These are phyloP conservation scores for Neoarius graeffei DNA, from an alignment of 2,113 vertebrate genomes.

Conservation along the genomic window DNA sequence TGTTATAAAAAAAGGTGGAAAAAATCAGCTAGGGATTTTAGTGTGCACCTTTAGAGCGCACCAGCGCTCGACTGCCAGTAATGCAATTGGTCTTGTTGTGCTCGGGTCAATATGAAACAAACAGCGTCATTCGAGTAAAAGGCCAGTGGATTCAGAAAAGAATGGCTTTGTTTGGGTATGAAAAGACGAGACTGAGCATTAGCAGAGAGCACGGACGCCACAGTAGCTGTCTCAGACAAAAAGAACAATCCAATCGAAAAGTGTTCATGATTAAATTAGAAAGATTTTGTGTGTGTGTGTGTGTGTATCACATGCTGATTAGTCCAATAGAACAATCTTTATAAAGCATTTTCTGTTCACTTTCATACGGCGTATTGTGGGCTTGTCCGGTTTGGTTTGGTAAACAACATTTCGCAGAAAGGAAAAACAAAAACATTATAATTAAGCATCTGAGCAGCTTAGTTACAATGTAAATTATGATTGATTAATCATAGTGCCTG, in stretches of 20 bases:
- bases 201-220: slow-evolving; percentile 38
- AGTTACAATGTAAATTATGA: slow-evolving; percentile 44
- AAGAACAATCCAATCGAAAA: slow-evolving; percentile 44
- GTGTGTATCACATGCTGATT: slow-evolving; percentile 29
- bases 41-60: slow-evolving; percentile 8
- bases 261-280: slow-evolving; percentile 43
- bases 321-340: background rate
- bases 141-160: slow-evolving; percentile 30
- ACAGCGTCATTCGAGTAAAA: slow-evolving; percentile 9
- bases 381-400: background rate
- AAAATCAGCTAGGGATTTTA: slow-evolving; percentile 62
- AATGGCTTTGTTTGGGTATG: slow-evolving; percentile 25
- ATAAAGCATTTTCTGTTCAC: slow-evolving; percentile 35
- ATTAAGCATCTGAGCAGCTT: slow-evolving; percentile 29
- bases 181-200: slow-evolving; percentile 22
- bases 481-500: slow-evolving; percentile 46
- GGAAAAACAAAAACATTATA: slow-evolving; percentile 26
- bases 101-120: slow-evolving; percentile 22
- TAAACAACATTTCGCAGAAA: slow-evolving; percentile 2
- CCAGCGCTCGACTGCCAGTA: slow-evolving; percentile 12
- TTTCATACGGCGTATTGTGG: background rate
- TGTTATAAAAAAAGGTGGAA: slow-evolving; percentile 77
- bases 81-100: slow-evolving; percentile 35
- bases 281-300: slow-evolving; percentile 20
- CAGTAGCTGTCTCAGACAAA: slow-evolving; percentile 29